Percentiles rank a stretch among this genome's conserved stretches.
These are phyloP conservation scores for Cantharis flavilabris DNA, from an alignment of 2,888 invertebrate genomes.

Conservation along the genomic window DNA sequence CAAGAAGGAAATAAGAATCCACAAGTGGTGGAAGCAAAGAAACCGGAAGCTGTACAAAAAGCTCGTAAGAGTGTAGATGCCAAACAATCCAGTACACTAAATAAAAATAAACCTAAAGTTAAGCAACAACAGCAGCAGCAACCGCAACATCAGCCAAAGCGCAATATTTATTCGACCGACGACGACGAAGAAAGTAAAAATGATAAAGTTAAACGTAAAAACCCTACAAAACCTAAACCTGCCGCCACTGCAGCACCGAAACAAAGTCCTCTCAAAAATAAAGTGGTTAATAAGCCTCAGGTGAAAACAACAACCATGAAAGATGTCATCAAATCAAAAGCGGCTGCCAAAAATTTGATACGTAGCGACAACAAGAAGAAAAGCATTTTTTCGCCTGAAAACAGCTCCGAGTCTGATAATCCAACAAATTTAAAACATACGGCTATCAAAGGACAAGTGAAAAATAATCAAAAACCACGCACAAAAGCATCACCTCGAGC, in stretches of 20 bases:
- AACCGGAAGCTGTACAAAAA: conserved; percentile 46
- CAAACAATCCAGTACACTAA: conserved; percentile 28
- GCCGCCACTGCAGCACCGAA: conserved; percentile 66
- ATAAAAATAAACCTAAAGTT: conserved; percentile 31
- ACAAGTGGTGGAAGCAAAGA: conserved; percentile 48
- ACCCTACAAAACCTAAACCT: conserved; percentile 66
- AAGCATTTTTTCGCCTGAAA: conserved; percentile 83
- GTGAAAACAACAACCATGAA: neutral
- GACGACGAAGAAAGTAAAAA: conserved; percentile 50
- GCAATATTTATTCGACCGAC: conserved; percentile 52
- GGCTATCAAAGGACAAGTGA: conserved; percentile 52
- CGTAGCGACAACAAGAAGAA: conserved; percentile 63
- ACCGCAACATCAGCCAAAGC: conserved; percentile 42
- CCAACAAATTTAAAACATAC: conserved; percentile 54
- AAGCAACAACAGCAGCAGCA: neutral
- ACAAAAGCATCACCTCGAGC: conserved; percentile 53
- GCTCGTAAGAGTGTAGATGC: conserved; percentile 47
- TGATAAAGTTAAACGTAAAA: conserved; percentile 58
- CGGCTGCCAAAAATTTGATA: conserved; percentile 37
- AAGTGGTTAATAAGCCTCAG: neutral
- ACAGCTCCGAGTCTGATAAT: conserved; percentile 68
- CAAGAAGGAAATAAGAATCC: conserved; percentile 51
- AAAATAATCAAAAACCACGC: conserved; percentile 53
- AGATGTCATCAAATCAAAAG: conserved; percentile 26
- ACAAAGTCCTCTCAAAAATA: neutral